Percentiles rank a stretch among this genome's conserved stretches.
phyloP scores from a whole-genome alignment of 2,888 invertebrate species.

The Synanthedon tipuliformis region DNA sequence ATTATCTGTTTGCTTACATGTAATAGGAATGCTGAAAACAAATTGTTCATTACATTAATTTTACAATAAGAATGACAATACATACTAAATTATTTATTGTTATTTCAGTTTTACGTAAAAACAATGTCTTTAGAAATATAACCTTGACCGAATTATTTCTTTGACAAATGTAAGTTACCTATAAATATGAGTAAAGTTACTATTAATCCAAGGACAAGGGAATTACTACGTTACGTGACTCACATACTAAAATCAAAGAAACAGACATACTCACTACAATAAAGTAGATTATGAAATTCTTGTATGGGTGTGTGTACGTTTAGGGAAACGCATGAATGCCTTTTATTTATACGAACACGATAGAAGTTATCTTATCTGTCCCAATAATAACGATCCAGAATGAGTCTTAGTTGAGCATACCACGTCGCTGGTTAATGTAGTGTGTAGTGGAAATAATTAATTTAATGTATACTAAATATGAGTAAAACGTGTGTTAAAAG shows the following conservation, averaged over 20 bases:
- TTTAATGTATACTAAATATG: background rate
- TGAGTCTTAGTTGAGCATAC: constrained; percentile 25
- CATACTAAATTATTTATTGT: too few species aligned
- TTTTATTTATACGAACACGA: constrained; percentile 21
- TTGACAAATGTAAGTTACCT: background rate
- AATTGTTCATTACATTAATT: too few species aligned
- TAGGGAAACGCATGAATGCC: constrained; percentile 20
- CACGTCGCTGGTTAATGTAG: constrained; percentile 15
- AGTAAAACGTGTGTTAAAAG: background rate
- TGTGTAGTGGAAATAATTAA: constrained; percentile 4
- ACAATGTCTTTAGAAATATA: constrained; percentile 3
- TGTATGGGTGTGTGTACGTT: constrained; percentile 10
- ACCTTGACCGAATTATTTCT: constrained; percentile 31
- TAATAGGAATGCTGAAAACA: too few species aligned
- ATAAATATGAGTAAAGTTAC: constrained; percentile 20
- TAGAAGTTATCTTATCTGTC: constrained; percentile 56
- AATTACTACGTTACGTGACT: constrained; percentile 11
- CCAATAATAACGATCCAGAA: constrained; percentile 37
- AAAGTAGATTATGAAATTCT: background rate
- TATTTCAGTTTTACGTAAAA: too few species aligned
- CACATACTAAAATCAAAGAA: constrained; percentile 18
- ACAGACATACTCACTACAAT: constrained; percentile 22
- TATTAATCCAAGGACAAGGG: constrained; percentile 8
- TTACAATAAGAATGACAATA: too few species aligned
- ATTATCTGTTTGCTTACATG: constrained; percentile 4